A percentile compares a stretch with the other conserved stretches of the same genome.
These are phyloP conservation scores for Ruditapes philippinarum DNA, from an alignment of 1,140 invertebrate genomes.

Conservation along the genomic window DNA sequence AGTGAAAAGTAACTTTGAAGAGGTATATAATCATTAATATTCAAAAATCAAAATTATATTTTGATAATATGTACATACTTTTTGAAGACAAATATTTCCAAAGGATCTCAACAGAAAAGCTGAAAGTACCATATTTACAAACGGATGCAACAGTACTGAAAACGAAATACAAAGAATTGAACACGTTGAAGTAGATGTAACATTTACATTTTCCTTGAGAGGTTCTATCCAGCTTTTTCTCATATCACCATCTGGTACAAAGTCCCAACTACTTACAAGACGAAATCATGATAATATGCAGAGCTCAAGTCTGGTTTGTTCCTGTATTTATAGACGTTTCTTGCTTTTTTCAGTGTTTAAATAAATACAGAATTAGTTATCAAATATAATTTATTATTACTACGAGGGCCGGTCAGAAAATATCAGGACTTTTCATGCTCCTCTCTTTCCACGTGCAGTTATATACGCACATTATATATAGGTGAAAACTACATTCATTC, in stretches of 20 bases:
- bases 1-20: too few relatives aligned
- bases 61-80: not conserved
- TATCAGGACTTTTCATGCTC: too few relatives aligned
- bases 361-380: not conserved
- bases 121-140: not conserved
- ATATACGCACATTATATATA: too few relatives aligned
- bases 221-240: not conserved
- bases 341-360: not conserved
- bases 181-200: constrained; percentile 20
- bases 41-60: too few relatives aligned
- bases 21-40: too few relatives aligned
- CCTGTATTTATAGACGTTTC: not conserved
- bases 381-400: not conserved
- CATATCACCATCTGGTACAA: constrained; percentile 16
- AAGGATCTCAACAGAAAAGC: not conserved
- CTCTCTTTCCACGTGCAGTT: too few relatives aligned
- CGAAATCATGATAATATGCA: not conserved
- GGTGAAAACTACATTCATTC: not conserved
- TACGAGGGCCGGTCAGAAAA: not conserved
- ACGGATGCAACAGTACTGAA: not conserved
- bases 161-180: not conserved
- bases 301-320: not conserved
- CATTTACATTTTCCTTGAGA: not conserved
- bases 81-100: not conserved
- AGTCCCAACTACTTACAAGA: not conserved